phyloP scores from a whole-genome alignment of 2,888 invertebrate genomes.

The Xestia rhomboidea region DNA sequence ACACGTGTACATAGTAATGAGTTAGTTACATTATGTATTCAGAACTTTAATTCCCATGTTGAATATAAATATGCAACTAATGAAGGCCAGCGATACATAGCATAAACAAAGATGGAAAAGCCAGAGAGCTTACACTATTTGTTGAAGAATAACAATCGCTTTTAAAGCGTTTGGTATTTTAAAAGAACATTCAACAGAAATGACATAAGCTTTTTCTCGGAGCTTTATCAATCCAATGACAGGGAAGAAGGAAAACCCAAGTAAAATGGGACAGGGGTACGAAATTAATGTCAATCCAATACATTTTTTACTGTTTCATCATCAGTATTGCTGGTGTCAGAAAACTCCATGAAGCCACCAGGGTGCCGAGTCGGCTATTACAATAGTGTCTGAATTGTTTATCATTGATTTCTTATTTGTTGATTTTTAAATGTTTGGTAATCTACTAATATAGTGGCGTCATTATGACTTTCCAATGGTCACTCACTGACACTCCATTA shows the following conservation, averaged over 20 bases:
- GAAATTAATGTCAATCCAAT: not conserved
- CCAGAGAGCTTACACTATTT: no score
- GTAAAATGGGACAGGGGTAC: not conserved
- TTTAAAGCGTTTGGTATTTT: not conserved
- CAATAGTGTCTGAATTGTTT: no score
- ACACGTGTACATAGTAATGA: slow-evolving; percentile 39
- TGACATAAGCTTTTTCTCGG: not conserved
- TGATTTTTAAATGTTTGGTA: no score
- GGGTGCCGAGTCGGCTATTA: no score
- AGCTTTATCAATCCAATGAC: not conserved
- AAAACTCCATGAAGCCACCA: not conserved
- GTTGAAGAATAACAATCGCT: no score
- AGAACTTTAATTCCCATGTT: not conserved
- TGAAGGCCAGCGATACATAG: no score
- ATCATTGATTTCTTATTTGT: no score
- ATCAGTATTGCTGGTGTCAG: not conserved
- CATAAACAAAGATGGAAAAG: no score
- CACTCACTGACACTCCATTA: no score
- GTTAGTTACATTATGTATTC: not conserved
- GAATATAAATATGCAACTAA: slow-evolving; percentile 28
- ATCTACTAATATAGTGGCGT: no score
- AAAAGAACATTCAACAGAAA: not conserved
- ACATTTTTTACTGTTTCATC: not conserved
- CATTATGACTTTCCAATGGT: no score
- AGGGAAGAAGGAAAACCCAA: not conserved